Percentiles rank a stretch among this genome's conserved stretches.
Conservation (phyloP, 2,888 invertebrate genomes). For the Loripinus fragilis region DNA sequence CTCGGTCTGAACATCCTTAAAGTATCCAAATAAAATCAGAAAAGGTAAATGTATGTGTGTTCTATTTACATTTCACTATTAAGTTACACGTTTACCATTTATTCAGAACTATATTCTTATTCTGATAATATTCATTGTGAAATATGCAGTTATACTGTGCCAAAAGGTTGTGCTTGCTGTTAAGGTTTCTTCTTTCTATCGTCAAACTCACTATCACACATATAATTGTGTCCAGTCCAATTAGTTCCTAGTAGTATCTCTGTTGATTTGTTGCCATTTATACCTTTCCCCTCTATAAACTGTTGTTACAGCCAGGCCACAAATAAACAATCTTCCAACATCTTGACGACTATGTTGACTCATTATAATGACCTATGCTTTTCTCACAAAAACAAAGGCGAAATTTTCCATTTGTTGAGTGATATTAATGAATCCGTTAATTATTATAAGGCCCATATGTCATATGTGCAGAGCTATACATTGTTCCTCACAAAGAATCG, state of each 20-base stretch:
- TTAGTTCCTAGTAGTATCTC: neutral
- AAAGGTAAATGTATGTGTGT: no score
- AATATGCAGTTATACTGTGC: neutral
- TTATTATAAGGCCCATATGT: no score
- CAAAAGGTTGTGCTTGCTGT: neutral
- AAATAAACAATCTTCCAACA: neutral
- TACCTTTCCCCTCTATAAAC: neutral
- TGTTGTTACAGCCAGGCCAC: neutral
- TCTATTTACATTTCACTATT: no score
- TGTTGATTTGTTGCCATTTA: neutral
- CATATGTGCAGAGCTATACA: no score
- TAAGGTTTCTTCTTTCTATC: neutral
- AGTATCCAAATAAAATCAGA: no score
- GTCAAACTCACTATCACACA: neutral
- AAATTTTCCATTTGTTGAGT: no score
- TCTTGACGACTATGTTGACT: neutral
- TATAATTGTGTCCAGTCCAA: neutral
- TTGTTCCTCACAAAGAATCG: no score
- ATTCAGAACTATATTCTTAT: no score
- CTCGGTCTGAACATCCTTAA: constrained; percentile 4
- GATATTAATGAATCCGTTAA: no score
- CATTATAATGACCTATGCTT: neutral
- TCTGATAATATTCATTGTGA: no score
- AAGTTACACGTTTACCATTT: no score
- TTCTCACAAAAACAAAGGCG: no score